Conservation (phyloP, 2,797 vertebrate species). For the Rhynchonycteris naso region DNA sequence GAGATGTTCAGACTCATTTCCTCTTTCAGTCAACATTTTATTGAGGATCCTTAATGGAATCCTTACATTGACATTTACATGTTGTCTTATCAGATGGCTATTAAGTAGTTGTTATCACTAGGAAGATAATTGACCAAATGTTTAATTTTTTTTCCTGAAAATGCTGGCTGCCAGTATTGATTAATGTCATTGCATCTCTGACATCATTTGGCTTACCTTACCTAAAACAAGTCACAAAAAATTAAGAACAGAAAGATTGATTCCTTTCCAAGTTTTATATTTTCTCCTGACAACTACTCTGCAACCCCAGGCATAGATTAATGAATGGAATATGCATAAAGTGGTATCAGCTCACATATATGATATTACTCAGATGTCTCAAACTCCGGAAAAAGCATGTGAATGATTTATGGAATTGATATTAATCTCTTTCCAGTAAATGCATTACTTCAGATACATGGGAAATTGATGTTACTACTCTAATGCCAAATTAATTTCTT, state of each 20-base stretch:
- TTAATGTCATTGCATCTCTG: conserved; percentile 43
- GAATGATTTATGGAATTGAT: conserved; percentile 99
- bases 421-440: conserved; percentile 98
- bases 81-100: conserved; percentile 24
- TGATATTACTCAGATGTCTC: conserved; percentile 91
- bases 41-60: conserved; percentile 43
- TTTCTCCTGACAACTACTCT: conserved; percentile 87
- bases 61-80: conserved; percentile 46
- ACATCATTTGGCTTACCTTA: conserved; percentile 53
- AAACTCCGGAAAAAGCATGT: conserved; percentile 92
- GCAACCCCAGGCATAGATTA: conserved; percentile 90
- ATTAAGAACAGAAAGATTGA: conserved; percentile 82
- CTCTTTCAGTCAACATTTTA: conserved; percentile 47
- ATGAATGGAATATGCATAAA: conserved; percentile 86
- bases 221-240: conserved; percentile 77
- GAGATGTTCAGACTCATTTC: conserved; percentile 19
- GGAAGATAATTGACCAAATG: conserved; percentile 48
- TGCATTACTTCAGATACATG: conserved; percentile 94
- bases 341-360: conserved; percentile 93
- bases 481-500: conserved; percentile 93
- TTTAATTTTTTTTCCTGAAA: conserved; percentile 57
- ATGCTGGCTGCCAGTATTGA: conserved; percentile 46
- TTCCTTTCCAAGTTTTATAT: conserved; percentile 83
- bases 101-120: conserved; percentile 46
- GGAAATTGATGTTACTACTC: conserved; percentile 92